Conservation (phyloP, 2,888 invertebrate species). For the Steinernema scapterisci region DNA sequence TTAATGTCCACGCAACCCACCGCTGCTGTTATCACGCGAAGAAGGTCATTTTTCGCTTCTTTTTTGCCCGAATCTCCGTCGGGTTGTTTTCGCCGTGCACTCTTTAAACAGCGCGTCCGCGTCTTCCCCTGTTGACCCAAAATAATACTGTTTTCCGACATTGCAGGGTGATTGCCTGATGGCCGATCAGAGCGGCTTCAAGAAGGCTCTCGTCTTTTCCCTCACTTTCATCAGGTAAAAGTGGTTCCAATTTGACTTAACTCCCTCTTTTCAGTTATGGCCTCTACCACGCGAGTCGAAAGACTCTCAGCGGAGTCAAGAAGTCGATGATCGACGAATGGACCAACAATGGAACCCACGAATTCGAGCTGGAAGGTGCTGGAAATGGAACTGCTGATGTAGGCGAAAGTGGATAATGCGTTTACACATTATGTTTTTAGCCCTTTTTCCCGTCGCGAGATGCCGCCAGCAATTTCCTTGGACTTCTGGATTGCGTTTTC, state of each 20-base stretch:
- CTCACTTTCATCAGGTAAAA: constrained; percentile 58
- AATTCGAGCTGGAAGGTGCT: neutral
- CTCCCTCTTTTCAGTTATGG: constrained; percentile 49
- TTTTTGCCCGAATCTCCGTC: neutral
- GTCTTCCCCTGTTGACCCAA: constrained; percentile 1
- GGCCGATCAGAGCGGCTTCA: constrained; percentile 30
- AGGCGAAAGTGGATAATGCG: neutral
- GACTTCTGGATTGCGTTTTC: constrained; percentile 64
- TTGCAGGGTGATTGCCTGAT: constrained; percentile 35
- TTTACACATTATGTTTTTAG: neutral
- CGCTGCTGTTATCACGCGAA: neutral
- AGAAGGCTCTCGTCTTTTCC: constrained; percentile 51
- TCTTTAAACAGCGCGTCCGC: neutral
- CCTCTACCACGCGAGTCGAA: constrained; percentile 63
- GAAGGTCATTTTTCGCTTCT: constrained; percentile 19
- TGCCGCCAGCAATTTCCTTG: constrained; percentile 64
- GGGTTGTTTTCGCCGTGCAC: constrained; percentile 20
- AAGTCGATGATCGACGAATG: constrained; percentile 62
- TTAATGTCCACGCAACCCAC: too few species aligned
- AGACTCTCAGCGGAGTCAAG: constrained; percentile 64
- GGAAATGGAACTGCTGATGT: constrained; percentile 1
- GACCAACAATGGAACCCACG: constrained; percentile 50
- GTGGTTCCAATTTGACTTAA: constrained; percentile 9
- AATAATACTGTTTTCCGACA: neutral
- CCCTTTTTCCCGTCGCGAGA: constrained; percentile 38